Evolutionary conservation across 1,140 invertebrate species (phyloP), one percentile per base, ranked within the genome.

Genomic region (Drosophila arawakana): DNA sequence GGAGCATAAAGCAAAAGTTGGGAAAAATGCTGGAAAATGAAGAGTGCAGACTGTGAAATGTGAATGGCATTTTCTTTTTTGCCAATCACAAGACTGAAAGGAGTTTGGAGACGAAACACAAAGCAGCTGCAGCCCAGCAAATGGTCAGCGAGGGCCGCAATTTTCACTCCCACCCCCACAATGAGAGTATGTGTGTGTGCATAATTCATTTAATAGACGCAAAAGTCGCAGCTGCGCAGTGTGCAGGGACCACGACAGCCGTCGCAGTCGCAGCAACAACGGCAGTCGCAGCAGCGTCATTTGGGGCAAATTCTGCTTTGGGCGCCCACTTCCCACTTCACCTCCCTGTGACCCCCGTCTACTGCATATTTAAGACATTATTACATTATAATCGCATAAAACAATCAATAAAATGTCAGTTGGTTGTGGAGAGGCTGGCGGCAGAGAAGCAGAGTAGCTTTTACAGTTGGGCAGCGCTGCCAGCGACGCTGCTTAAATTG

Each of bases 371-470:
- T 80, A 90, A 90, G 81, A 84, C 83, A 91, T 91, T 91, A 91
- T 88, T 91, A 91, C 83, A 91, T 91, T 91, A 91, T 88, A 84
- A 91, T 88, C 89, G 81, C 88, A 91, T 91, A 91, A 91, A 91
- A 91, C 89, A 91, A 91, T 91, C 89, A 91, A 91, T 91, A 89
- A 89, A 89, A 89, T 84, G 80, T 89, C 84, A 76, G 78, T 76
- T 82, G 55, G 62, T 83, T 60, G 55, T 52, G 79, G 55, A 25
- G 25, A 30, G 25, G 25, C 6, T 30, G 25, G 25, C 25, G 34
- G 10, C 58, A 15, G 43, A 15, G 21, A 13, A 15, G 41, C 39
- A 43, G 47, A 39, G 47, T 1, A 30, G 25, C 9, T 18, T 18
- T 44, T 25, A 43, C 47, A 18, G 37, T 37, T 39, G 15, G 46